Percentiles rank a stretch among this genome's conserved stretches.
These are phyloP conservation scores for Seriola dumerili DNA, from an alignment of 2,113 vertebrate species.

Conservation along the genomic window DNA sequence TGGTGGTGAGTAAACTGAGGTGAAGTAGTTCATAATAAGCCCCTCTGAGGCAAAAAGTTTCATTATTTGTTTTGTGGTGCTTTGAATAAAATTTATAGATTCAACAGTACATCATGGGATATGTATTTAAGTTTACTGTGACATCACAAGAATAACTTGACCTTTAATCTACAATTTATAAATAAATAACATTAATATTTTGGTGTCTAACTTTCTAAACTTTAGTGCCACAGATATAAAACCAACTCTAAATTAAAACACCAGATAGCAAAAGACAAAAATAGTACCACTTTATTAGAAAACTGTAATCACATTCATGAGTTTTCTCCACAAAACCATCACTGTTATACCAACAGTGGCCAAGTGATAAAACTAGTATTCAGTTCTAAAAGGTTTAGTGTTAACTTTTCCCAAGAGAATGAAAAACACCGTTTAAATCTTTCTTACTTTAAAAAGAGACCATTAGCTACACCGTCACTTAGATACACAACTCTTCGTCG, in stretches of 20 bases:
- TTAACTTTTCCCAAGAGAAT: neutral
- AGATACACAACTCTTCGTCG: neutral
- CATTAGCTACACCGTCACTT: neutral
- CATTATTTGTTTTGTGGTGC: neutral
- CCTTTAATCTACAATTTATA: neutral
- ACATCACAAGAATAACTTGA: neutral
- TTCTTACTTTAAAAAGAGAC: neutral
- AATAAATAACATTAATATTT: neutral
- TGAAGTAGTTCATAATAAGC: neutral
- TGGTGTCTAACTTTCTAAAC: neutral
- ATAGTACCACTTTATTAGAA: neutral
- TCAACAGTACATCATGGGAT: neutral
- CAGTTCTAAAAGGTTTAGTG: neutral
- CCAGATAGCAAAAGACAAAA: neutral
- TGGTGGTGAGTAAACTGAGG: conserved; percentile 84
- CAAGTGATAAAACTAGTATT: neutral
- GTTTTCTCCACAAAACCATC: neutral
- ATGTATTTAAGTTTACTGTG: neutral
- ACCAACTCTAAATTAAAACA: neutral
- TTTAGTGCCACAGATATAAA: neutral
- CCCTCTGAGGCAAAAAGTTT: neutral
- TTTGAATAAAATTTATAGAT: neutral
- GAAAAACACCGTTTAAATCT: neutral
- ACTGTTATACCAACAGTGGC: neutral
- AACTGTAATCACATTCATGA: neutral